Evolutionary conservation across 2,113 vertebrate genomes (phyloP).

Genomic region (Toxostoma redivivum): DNA sequence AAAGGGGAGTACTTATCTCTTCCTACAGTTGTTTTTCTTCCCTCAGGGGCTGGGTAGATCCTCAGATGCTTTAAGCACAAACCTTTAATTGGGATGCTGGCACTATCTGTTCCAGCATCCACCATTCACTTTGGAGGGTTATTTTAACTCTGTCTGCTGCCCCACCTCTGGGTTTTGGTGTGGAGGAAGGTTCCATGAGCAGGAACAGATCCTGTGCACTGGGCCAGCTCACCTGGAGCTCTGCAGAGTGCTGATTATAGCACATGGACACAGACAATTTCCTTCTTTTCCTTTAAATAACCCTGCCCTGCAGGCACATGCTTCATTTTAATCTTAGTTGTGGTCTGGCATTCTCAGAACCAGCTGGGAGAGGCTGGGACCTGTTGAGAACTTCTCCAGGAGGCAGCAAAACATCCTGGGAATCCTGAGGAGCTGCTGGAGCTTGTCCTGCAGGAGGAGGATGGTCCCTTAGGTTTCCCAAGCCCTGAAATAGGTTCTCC

Average conservation of each 20-base stretch:
- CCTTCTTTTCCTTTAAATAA: neutral
- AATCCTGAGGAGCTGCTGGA: neutral
- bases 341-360: neutral
- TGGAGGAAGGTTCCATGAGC: constrained; percentile 42
- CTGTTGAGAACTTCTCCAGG: neutral
- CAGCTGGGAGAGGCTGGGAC: neutral
- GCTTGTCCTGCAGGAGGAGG: neutral
- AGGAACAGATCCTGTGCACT: neutral
- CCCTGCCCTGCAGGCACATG: neutral
- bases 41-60: neutral
- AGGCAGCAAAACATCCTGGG: neutral
- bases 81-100: neutral
- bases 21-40: constrained; percentile 20
- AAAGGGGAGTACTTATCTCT: neutral
- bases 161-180: constrained; percentile 1
- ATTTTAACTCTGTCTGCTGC: constrained; percentile 35
- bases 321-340: neutral
- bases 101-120: neutral
- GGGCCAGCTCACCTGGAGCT: constrained; percentile 44
- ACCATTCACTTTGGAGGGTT: neutral
- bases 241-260: neutral
- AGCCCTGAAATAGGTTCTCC: neutral
- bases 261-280: neutral
- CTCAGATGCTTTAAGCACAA: constrained; percentile 2
- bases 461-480: neutral